These are phyloP conservation scores for Pseudolycoriella hygida DNA, from an alignment of 2,888 invertebrate genomes.

Conservation along the genomic window DNA sequence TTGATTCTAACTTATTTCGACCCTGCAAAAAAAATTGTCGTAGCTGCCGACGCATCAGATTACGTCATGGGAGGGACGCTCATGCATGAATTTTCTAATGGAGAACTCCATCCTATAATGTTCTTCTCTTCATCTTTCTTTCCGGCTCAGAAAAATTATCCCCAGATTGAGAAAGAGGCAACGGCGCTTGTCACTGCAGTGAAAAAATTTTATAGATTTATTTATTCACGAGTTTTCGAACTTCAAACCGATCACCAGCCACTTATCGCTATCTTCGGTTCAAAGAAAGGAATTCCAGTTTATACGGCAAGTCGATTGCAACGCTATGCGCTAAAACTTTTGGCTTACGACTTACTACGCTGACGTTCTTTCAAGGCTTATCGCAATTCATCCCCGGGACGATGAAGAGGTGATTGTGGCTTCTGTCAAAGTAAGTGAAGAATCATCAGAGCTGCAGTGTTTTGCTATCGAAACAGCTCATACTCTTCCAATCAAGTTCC, in stretches of 20 bases:
- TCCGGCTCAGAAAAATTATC: slow-evolving; percentile 17
- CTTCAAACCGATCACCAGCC: no score
- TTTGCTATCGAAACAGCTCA: no score
- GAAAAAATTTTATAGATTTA: slow-evolving; percentile 17
- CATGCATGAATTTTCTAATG: slow-evolving; percentile 14
- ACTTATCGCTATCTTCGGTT: no score
- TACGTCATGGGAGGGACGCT: slow-evolving; percentile 11
- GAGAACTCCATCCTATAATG: slow-evolving; percentile 16
- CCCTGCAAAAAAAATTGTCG: slow-evolving; percentile 10
- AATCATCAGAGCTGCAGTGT: no score
- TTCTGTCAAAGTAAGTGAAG: no score
- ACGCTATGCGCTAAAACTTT: no score
- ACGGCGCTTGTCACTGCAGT: slow-evolving; percentile 17
- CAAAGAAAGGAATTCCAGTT: no score
- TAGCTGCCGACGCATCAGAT: slow-evolving; percentile 12
- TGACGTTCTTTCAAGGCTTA: no score
- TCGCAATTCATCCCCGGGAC: no score
- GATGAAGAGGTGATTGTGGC: no score
- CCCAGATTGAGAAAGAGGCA: slow-evolving; percentile 20
- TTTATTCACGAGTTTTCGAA: slow-evolving; percentile 18
- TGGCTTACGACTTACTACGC: background rate
- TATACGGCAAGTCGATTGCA: no score
- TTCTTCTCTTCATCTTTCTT: slow-evolving; percentile 17
- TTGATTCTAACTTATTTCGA: slow-evolving; percentile 11
- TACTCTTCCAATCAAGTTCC: no score